Conservation (phyloP, 2,797 vertebrate species). For the Natrix natrix region DNA sequence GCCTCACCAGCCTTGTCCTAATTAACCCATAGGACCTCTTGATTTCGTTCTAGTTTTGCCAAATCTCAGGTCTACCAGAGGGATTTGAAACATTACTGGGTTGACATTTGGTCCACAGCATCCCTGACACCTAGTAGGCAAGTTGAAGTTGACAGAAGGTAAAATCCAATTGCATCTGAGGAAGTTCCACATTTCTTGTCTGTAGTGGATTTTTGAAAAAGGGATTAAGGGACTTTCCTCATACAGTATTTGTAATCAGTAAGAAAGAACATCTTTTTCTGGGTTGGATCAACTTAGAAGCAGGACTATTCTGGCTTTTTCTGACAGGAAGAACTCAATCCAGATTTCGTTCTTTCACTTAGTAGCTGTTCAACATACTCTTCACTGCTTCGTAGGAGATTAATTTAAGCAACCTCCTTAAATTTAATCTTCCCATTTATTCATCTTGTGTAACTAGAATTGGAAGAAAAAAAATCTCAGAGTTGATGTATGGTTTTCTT, state of each 20-base stretch:
- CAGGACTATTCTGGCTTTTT: neutral
- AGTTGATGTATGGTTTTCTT: neutral
- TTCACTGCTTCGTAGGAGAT: neutral
- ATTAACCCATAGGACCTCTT: neutral
- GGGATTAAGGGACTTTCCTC: neutral
- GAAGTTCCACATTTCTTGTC: neutral
- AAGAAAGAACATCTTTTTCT: neutral
- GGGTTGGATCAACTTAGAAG: neutral
- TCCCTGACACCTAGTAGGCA: neutral
- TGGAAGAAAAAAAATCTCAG: neutral
- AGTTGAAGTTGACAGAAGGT: too few species aligned
- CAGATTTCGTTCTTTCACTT: neutral
- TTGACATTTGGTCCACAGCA: neutral
- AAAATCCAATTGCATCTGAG: neutral
- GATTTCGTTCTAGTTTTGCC: neutral
- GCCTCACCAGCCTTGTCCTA: neutral
- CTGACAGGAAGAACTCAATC: neutral
- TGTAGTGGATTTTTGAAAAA: neutral
- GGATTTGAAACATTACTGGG: neutral
- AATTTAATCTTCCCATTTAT: neutral
- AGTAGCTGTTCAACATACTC: neutral
- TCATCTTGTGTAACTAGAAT: neutral
- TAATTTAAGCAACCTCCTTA: neutral
- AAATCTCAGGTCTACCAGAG: neutral
- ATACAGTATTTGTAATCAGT: neutral